These are phyloP conservation scores for Albula glossodonta DNA, from an alignment of 2,113 vertebrate genomes.

Conservation along the genomic window DNA sequence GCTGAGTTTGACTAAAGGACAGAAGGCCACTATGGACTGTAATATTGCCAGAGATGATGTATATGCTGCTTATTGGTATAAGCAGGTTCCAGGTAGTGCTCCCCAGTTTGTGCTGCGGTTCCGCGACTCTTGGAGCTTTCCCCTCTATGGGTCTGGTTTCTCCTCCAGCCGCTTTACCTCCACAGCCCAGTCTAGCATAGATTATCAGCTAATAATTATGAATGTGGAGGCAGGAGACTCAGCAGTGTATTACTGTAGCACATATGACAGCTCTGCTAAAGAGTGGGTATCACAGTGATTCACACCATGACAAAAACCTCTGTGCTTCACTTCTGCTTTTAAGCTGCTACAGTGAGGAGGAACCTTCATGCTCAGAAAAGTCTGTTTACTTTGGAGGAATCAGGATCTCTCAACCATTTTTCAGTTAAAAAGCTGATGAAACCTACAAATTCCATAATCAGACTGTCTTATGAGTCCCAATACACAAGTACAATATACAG, in stretches of 20 bases:
- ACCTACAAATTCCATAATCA: too few relatives aligned
- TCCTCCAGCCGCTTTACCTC: constrained; percentile 50
- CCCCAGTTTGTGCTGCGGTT: constrained; percentile 26
- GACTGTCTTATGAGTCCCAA: neutral
- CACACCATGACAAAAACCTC: constrained; percentile 54
- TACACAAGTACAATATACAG: neutral
- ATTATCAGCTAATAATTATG: constrained; percentile 56
- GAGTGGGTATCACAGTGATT: constrained; percentile 45
- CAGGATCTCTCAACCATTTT: neutral
- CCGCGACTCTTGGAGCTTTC: accelerated
- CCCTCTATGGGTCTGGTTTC: constrained; percentile 52
- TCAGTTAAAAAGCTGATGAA: too few relatives aligned
- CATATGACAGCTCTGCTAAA: neutral
- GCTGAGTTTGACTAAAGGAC: constrained; percentile 35
- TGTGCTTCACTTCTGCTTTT: constrained; percentile 23
- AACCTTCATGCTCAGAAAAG: neutral
- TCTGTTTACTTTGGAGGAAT: neutral
- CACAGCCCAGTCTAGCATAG: constrained; percentile 34
- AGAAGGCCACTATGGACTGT: constrained; percentile 40
- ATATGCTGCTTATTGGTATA: constrained; percentile 33
- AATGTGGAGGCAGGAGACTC: constrained; percentile 37
- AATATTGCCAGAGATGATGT: neutral
- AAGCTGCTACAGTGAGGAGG: neutral
- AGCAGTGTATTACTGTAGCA: constrained; percentile 46
- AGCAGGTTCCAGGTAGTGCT: constrained; percentile 48